phyloP scores from a whole-genome alignment of 1,140 invertebrate species.

The Leptinotarsa undecemlineata region DNA sequence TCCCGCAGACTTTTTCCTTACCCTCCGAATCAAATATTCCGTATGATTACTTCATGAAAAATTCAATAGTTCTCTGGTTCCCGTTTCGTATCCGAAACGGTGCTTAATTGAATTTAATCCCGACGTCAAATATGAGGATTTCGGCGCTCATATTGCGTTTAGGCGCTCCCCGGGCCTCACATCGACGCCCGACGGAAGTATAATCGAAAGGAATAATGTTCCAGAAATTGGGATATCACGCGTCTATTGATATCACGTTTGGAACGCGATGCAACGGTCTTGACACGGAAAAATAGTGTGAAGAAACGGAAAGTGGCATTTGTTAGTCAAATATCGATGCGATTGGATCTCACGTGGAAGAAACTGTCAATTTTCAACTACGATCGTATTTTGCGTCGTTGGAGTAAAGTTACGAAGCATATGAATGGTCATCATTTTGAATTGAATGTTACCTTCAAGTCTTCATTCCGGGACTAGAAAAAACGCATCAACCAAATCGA shows the following conservation, averaged over 20 bases:
- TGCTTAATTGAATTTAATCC: constrained; percentile 5
- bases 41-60: neutral
- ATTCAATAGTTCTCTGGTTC: constrained; percentile 1
- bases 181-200: no score
- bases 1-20: neutral
- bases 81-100: neutral
- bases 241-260: neutral
- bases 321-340: neutral
- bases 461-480: no score
- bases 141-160: neutral
- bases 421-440: no score
- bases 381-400: no score
- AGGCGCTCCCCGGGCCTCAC: neutral
- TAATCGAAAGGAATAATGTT: constrained; percentile 6
- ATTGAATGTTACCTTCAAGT: no score
- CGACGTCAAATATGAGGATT: constrained; percentile 2
- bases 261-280: neutral
- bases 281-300: neutral
- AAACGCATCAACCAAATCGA: no score
- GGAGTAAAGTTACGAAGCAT: no score
- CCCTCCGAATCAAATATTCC: neutral
- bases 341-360: no score
- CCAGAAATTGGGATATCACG: neutral
- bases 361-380: no score
- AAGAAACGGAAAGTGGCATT: neutral